Conservation (phyloP, 2,888 invertebrate genomes). For the Scaptomyza flava region DNA sequence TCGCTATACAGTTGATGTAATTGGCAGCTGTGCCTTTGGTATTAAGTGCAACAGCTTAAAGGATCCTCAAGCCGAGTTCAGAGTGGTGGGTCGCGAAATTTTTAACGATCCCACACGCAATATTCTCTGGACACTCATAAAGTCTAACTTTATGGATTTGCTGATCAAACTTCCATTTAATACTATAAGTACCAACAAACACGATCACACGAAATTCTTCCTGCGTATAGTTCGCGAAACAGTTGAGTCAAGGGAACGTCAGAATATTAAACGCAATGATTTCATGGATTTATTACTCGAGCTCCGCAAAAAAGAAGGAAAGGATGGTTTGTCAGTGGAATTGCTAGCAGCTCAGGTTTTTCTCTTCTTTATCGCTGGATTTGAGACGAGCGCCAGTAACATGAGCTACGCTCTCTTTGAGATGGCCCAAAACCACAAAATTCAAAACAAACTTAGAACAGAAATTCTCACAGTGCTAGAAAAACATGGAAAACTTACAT, state of each 20-base stretch:
- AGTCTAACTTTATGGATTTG: conserved; percentile 32
- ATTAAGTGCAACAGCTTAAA: conserved; percentile 84
- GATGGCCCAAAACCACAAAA: conserved; percentile 84
- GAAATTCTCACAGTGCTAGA: conserved; percentile 83
- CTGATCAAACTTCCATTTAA: conserved; percentile 20
- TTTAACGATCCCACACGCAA: background rate
- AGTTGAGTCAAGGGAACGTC: conserved; percentile 57
- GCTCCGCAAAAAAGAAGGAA: conserved; percentile 57
- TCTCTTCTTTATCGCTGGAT: conserved; percentile 86
- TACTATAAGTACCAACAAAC: background rate
- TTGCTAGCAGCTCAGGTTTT: conserved; percentile 86
- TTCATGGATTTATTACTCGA: conserved; percentile 74
- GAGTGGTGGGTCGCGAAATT: conserved; percentile 58
- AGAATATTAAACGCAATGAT: conserved; percentile 71
- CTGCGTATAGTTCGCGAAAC: conserved; percentile 65
- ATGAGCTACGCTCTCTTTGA: conserved; percentile 85
- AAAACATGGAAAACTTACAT: conserved; percentile 83
- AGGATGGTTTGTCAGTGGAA: conserved; percentile 82
- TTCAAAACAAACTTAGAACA: conserved; percentile 84
- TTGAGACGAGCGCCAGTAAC: conserved; percentile 86
- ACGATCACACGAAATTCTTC: conserved; percentile 48
- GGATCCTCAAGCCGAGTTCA: conserved; percentile 82
- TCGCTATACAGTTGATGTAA: conserved; percentile 85
- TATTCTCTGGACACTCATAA: conserved; percentile 62
- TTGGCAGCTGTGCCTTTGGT: conserved; percentile 85